Conservation (phyloP, 2,888 invertebrate species). For the Ptychoptera contaminata region DNA sequence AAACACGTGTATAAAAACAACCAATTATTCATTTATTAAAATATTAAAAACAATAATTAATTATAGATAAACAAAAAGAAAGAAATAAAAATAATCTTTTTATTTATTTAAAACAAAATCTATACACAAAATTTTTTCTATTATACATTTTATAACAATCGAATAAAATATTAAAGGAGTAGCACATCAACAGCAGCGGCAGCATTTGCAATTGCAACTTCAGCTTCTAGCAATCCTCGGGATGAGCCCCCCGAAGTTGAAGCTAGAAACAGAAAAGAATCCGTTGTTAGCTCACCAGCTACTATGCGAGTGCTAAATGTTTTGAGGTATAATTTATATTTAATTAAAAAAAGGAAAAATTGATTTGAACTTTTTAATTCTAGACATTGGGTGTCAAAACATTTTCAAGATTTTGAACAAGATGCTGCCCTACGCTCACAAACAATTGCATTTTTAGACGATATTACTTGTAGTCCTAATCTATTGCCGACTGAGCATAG, state of each 20-base stretch:
- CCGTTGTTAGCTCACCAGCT: slow-evolving; percentile 80
- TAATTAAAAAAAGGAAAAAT: background rate
- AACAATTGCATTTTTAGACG: slow-evolving; percentile 75
- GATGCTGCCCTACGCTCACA: slow-evolving; percentile 56
- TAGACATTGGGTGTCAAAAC: slow-evolving; percentile 84
- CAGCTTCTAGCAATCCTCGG: slow-evolving; percentile 68
- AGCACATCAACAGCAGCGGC: slow-evolving; percentile 75
- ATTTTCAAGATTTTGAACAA: slow-evolving; percentile 74
- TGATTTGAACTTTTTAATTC: no score
- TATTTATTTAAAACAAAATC: no score
- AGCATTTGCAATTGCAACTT: slow-evolving; percentile 84
- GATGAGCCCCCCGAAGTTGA: slow-evolving; percentile 34
- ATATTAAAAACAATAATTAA: no score
- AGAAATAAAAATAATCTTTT: no score
- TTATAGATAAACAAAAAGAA: no score
- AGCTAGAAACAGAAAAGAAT: slow-evolving; percentile 43
- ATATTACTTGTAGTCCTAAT: slow-evolving; percentile 69
- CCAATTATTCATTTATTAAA: no score
- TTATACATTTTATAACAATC: background rate
- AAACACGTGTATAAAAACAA: no score
- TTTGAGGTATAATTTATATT: slow-evolving; percentile 34
- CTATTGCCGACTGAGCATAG: slow-evolving; percentile 78
- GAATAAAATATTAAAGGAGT: slow-evolving; percentile 37
- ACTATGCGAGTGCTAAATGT: slow-evolving; percentile 87
- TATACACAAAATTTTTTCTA: no score